Percentiles rank a stretch among this genome's conserved stretches.
These are phyloP conservation scores for Ephialtes manifestator DNA, from an alignment of 2,888 invertebrate species.

Conservation along the genomic window DNA sequence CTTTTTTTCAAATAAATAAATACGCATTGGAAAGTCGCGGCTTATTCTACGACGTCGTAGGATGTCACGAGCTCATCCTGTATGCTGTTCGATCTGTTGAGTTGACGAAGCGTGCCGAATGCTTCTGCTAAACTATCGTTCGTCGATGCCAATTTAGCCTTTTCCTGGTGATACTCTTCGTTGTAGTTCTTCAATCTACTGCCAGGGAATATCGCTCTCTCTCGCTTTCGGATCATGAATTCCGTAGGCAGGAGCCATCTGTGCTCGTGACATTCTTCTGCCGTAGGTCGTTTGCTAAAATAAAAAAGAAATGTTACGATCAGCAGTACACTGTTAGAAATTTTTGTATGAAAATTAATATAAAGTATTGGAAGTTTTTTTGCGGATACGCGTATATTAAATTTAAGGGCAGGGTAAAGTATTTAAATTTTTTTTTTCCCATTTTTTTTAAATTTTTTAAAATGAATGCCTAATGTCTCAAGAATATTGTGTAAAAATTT, in stretches of 20 bases:
- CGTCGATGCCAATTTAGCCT: slow-evolving; percentile 88
- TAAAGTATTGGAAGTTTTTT: too few relatives aligned
- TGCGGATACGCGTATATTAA: too few relatives aligned
- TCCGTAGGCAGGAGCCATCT: slow-evolving; percentile 97
- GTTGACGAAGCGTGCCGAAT: slow-evolving; percentile 88
- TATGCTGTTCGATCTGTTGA: slow-evolving; percentile 93
- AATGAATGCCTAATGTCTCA: too few relatives aligned
- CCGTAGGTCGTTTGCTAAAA: slow-evolving; percentile 95
- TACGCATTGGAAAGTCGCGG: slow-evolving; percentile 80
- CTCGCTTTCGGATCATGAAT: slow-evolving; percentile 96
- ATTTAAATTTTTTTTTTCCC: too few relatives aligned
- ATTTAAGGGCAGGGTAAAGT: too few relatives aligned
- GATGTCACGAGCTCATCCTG: slow-evolving; percentile 92
- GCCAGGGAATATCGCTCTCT: slow-evolving; percentile 94
- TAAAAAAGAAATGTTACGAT: slow-evolving; percentile 65
- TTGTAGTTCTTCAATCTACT: slow-evolving; percentile 94
- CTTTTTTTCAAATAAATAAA: slow-evolving; percentile 72
- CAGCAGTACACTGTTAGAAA: too few relatives aligned
- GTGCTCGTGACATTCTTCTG: slow-evolving; percentile 98
- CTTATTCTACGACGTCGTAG: slow-evolving; percentile 80
- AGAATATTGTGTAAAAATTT: too few relatives aligned
- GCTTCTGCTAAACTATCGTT: slow-evolving; percentile 88
- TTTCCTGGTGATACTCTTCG: slow-evolving; percentile 92
- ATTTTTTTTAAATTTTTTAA: too few relatives aligned
- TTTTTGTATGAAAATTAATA: too few relatives aligned